Conservation (phyloP, 1,140 invertebrate genomes). For the Ganaspis sp. region DNA sequence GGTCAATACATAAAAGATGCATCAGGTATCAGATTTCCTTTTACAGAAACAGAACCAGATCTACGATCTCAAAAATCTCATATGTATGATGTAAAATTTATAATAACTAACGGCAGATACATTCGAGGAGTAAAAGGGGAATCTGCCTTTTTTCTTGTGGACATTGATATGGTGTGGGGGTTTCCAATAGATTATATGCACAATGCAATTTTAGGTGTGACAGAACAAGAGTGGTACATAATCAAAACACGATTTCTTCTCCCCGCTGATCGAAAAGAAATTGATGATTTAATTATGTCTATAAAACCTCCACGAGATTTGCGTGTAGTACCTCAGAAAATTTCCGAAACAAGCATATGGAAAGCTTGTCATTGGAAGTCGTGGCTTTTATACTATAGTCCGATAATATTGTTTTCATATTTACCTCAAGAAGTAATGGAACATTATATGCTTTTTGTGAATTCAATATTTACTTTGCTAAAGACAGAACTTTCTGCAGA, state of each 20-base stretch:
- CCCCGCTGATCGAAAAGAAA: background rate
- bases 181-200: background rate
- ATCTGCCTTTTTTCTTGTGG: background rate
- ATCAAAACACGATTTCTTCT: background rate
- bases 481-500: background rate
- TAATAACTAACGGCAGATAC: background rate
- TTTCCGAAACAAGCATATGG: background rate
- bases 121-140: slow-evolving; percentile 19
- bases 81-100: slow-evolving; percentile 2
- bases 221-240: background rate
- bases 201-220: background rate
- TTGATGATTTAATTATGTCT: background rate
- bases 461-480: background rate
- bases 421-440: background rate
- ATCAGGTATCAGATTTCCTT: background rate
- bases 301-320: background rate
- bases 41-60: slow-evolving; percentile 15
- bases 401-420: background rate
- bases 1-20: background rate
- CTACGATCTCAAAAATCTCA: slow-evolving; percentile 5
- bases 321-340: background rate
- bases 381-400: background rate
- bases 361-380: background rate
- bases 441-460: background rate
- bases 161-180: background rate